These are phyloP conservation scores for Adrianichthys oophorus DNA, from an alignment of 2,797 vertebrate genomes.

Conservation along the genomic window DNA sequence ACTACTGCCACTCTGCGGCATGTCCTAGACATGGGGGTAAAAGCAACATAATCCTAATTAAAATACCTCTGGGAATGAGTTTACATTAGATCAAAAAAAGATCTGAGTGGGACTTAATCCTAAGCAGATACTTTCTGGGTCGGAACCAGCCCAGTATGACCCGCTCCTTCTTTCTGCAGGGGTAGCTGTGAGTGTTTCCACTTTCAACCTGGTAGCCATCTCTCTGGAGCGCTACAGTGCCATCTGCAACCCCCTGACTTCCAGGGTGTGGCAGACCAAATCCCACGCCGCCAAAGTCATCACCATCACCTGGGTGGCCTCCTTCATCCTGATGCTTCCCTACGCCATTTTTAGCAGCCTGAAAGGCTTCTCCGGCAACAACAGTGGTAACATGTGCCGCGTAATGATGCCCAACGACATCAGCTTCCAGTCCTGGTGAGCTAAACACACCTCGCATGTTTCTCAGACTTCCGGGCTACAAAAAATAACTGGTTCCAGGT, in stretches of 20 bases:
- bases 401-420: conserved; percentile 85
- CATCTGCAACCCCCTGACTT: conserved; percentile 94
- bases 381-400: conserved; percentile 95
- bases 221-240: conserved; percentile 97
- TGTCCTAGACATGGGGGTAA: too few species aligned
- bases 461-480: not conserved
- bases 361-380: conserved; percentile 89
- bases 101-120: too few species aligned
- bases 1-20: too few species aligned
- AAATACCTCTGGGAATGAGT: too few species aligned
- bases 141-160: not conserved
- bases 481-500: conserved; percentile 9
- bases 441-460: not conserved
- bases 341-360: conserved; percentile 93
- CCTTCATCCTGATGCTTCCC: conserved; percentile 91
- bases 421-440: conserved; percentile 94
- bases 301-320: conserved; percentile 88
- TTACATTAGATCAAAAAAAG: too few species aligned
- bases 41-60: too few species aligned
- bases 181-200: conserved; percentile 93
- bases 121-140: too few species aligned
- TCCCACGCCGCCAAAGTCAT: conserved; percentile 95
- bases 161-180: conserved; percentile 68
- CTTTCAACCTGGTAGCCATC: conserved; percentile 96
- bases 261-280: conserved; percentile 96